Evolutionary conservation across 2,113 vertebrate genomes (phyloP).

Genomic region (Corydoras maculifer): DNA sequence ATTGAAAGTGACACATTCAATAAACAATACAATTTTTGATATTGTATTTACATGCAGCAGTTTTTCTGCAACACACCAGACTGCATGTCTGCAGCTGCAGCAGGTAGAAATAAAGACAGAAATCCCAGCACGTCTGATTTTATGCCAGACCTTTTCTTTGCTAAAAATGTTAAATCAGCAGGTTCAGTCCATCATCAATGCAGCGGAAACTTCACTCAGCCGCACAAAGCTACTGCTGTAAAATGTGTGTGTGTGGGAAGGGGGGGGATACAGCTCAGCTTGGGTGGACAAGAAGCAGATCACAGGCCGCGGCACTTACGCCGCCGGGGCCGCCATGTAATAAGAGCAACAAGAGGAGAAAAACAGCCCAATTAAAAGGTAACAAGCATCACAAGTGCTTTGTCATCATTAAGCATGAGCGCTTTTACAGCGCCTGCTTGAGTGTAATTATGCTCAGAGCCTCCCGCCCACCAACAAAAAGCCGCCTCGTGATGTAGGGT

Average conservation of each 20-base stretch:
- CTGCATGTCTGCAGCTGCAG: no score
- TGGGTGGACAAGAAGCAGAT: conserved; percentile 7
- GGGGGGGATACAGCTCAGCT: not conserved
- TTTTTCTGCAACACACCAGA: no score
- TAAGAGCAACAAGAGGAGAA: conserved; percentile 34
- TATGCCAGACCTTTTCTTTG: no score
- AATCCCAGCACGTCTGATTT: no score
- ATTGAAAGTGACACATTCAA: no score
- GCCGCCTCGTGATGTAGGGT: conserved; percentile 47
- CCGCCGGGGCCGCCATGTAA: conserved; percentile 34
- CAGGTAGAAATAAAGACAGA: no score
- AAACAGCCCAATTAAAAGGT: conserved; percentile 42
- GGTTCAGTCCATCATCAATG: not conserved
- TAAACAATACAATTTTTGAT: no score
- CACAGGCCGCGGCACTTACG: conserved; percentile 4
- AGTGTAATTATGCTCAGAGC: conserved; percentile 58
- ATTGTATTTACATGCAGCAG: no score
- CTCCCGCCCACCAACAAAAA: conserved; percentile 52
- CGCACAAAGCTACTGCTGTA: conserved; percentile 5
- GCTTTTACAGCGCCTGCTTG: conserved; percentile 50
- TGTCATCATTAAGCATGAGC: conserved; percentile 52
- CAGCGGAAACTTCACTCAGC: conserved; percentile 15
- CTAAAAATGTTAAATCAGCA: conserved; percentile 19
- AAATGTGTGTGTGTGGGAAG: not conserved
- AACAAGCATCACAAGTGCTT: conserved; percentile 43